A percentile compares a stretch with the other conserved stretches of the same genome.
Conservation (phyloP, 30 jellyfish, hydroid and myxozoan genomes). For the Cassiopea xamachana region DNA sequence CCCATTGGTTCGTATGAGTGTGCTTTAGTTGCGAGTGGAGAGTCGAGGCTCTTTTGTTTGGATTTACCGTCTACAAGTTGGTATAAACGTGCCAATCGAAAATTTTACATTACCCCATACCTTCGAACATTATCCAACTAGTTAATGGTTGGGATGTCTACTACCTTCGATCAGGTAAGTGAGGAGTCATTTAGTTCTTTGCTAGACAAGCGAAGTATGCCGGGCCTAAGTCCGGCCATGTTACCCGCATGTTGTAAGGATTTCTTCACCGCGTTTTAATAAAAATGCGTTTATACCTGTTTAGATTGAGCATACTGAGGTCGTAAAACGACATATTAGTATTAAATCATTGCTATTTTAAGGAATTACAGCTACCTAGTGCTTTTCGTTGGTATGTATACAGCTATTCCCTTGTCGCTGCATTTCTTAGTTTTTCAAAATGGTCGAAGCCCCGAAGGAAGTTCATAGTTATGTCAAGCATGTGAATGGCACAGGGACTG, state of each 20-base stretch:
- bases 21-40: constrained; percentile 50
- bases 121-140: constrained; percentile 1
- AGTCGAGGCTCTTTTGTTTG: constrained; percentile 53
- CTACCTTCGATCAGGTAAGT: constrained; percentile 88
- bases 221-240: constrained; percentile 55
- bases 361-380: no score
- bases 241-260: constrained; percentile 16
- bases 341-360: no score
- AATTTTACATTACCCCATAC: neutral
- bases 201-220: neutral
- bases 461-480: no score
- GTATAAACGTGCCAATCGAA: neutral
- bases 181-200: neutral
- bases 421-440: no score
- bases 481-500: no score
- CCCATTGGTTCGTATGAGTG: constrained; percentile 59
- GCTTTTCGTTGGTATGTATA: no score
- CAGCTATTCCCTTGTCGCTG: no score
- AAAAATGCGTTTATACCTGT: no score
- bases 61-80: constrained; percentile 33
- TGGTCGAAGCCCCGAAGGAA: no score
- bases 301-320: no score
- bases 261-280: neutral
- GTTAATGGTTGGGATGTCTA: constrained; percentile 87
- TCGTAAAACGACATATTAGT: no score